Conservation (phyloP, 2,888 invertebrate genomes). For the Lydus trimaculatus region DNA sequence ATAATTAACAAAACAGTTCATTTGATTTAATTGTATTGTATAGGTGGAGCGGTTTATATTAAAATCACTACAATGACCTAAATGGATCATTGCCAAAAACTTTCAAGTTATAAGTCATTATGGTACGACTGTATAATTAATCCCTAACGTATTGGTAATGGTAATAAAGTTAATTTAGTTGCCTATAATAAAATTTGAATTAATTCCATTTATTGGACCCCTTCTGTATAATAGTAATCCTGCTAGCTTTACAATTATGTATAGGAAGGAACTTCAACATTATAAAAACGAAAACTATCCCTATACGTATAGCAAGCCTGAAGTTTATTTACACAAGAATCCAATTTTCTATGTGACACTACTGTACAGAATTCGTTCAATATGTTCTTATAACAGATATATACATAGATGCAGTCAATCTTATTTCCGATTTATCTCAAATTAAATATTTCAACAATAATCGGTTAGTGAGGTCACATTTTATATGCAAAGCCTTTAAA, state of each 20-base stretch:
- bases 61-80: too few relatives aligned
- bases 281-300: not conserved
- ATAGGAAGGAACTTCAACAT: too few relatives aligned
- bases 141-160: not conserved
- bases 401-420: not conserved
- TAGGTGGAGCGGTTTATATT: not conserved
- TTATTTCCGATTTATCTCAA: not conserved
- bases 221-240: too few relatives aligned
- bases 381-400: not conserved
- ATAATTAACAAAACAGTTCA: not conserved
- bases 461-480: too few relatives aligned
- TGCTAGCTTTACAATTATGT: too few relatives aligned
- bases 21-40: not conserved
- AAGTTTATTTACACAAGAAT: conserved; percentile 11
- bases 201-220: not conserved
- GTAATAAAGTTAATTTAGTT: not conserved
- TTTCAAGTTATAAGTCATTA: too few relatives aligned
- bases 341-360: not conserved
- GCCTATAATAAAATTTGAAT: not conserved
- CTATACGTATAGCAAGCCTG: not conserved
- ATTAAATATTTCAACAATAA: conserved; percentile 9
- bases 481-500: too few relatives aligned
- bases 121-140: too few relatives aligned
- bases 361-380: not conserved
- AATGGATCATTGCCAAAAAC: too few relatives aligned